Conservation (phyloP, 2,113 vertebrate genomes). For the Pycnonotus jocosus region DNA sequence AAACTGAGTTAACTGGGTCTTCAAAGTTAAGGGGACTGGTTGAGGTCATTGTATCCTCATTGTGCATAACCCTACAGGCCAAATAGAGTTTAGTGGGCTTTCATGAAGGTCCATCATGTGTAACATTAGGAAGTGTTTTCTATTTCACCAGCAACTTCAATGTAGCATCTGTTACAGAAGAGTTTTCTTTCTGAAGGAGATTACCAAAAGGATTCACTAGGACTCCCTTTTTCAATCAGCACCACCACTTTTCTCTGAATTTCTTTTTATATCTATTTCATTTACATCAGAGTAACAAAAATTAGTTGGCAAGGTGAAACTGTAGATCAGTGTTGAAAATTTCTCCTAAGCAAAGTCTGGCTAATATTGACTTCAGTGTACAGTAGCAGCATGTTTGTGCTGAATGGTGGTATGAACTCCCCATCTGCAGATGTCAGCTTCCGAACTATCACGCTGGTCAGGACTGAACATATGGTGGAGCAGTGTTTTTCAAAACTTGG, state of each 20-base stretch:
- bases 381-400: not conserved
- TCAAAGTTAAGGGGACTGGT: not conserved
- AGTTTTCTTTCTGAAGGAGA: not conserved
- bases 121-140: not conserved
- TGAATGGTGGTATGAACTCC: not conserved
- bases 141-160: not conserved
- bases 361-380: not conserved
- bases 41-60: not conserved
- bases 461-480: slow-evolving; percentile 39
- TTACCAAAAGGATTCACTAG: not conserved
- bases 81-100: not conserved
- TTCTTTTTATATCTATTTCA: not conserved
- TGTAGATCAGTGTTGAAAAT: not conserved
- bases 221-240: not conserved
- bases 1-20: not conserved
- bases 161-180: not conserved
- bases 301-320: not conserved
- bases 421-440: slow-evolving; percentile 35
- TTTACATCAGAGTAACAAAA: not conserved
- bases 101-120: not conserved
- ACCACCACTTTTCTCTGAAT: not conserved
- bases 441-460: slow-evolving; percentile 2
- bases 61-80: not conserved
- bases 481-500: slow-evolving; percentile 34
- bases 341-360: slow-evolving; percentile 6